Conservation (phyloP, 2,888 invertebrate genomes). For the Leuctra nigra region DNA sequence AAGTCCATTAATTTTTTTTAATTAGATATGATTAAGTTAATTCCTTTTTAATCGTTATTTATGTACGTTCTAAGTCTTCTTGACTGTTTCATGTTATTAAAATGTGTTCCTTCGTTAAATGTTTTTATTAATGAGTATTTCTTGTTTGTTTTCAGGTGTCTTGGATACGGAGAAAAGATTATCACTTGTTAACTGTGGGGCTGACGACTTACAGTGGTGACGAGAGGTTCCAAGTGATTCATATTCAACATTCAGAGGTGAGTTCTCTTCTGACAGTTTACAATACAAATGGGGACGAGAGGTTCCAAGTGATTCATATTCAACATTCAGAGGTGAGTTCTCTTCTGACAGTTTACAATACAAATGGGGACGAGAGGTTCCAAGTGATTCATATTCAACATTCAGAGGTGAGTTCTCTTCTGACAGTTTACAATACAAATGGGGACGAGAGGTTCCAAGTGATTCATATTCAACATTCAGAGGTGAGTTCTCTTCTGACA, state of each 20-base stretch:
- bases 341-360: too few relatives aligned
- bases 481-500: slow-evolving; percentile 62
- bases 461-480: slow-evolving; percentile 78
- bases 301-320: slow-evolving; percentile 79
- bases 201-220: slow-evolving; percentile 83
- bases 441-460: slow-evolving; percentile 85
- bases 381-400: slow-evolving; percentile 80
- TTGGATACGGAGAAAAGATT: slow-evolving; percentile 80
- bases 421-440: too few relatives aligned
- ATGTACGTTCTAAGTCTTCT: too few relatives aligned
- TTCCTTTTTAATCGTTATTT: too few relatives aligned
- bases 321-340: slow-evolving; percentile 75
- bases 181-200: slow-evolving; percentile 72
- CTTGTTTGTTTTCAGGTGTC: slow-evolving; percentile 54
- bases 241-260: slow-evolving; percentile 81
- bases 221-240: slow-evolving; percentile 79
- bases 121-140: too few relatives aligned
- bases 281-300: slow-evolving; percentile 83
- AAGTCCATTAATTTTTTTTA: too few relatives aligned
- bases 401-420: slow-evolving; percentile 65
- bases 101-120: too few relatives aligned
- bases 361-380: slow-evolving; percentile 84
- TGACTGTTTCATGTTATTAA: too few relatives aligned
- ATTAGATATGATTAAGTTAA: too few relatives aligned
- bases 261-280: too few relatives aligned